Base-by-base conservation (phyloP, 2,888 invertebrate species). In the Nomada fucata region DNA sequence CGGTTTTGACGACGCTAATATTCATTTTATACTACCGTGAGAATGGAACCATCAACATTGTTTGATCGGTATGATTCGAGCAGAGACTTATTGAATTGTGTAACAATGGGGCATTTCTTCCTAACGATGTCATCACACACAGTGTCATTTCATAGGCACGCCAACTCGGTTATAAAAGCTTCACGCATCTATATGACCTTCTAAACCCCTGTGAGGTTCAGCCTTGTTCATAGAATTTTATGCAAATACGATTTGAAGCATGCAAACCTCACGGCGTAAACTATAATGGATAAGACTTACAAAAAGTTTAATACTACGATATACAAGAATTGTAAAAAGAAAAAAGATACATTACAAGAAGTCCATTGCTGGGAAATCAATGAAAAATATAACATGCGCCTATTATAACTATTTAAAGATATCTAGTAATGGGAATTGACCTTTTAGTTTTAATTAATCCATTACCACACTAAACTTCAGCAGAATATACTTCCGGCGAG, bases 401-500 rank as follows among this genome's bases (percentile, higher is more conserved):
- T 47, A 4, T 47, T 47, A 15, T 47, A 47, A 47, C 11, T 15
- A 47, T 47, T 47, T 15, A 15, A 47, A 47, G 0, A 47, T 15
- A 36, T 36, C 36, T 7, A 47, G 15, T 10, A 47, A 47, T 15
- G 11, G 13, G 3, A 47, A 13, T 15, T 15, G 13, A 47, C 15
- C 47, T 11, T 47, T 47, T 0, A 47, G 11, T 15, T 13, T 13
- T 15, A 11, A 13, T 11, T 47, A 47, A 47, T 36, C 15, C 20
- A 15, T 18, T 13, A 44, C 42, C 47, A 7, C 2, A 18, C 13
- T 23, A 57, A 15, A 26, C 15, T 60, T 75, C 29, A 44, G 0
- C 44, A 89, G 89, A 90, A 69, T 75, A 76, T 60, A 73, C 76
- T 36, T 78, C 60, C 52, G 82, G 84, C 57, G 84, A 86, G 57